Evolutionary conservation across 2,888 invertebrate genomes (phyloP), one percentile per base, ranked within the genome.

Genomic region (Cabera pusaria): DNA sequence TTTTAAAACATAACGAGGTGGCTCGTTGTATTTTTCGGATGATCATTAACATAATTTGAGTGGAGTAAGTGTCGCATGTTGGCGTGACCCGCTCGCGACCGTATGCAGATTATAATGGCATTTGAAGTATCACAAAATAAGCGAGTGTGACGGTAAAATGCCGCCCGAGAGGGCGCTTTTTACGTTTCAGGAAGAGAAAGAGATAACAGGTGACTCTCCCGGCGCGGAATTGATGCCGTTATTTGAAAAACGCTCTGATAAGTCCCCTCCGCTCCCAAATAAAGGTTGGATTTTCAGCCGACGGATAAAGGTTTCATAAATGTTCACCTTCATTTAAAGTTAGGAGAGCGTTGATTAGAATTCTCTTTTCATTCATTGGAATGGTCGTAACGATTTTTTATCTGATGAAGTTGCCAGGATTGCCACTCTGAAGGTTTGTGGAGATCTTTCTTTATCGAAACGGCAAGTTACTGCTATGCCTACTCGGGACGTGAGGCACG

Each of bases 191-290:
- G 75, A 80, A 75, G 69, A 68, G 72, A 62, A 69, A 62, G 64
- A 72, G 75, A 80, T 80, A 80, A 78, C 75, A 71, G 72, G 68
- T 66, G 70, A 71, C 68, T 64, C 71, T 64, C 63, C 59, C 67
- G 72, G 69, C 64, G 52, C 59, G 67, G 62, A 79, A 78, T 77
- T 72, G 76, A 72, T 65, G 71, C 65, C 66, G 72, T 73, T 77
- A 79, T 80, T 81, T 67, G 75, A 76, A 81, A 77, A 81, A 76
- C 70, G 64, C 64, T 62, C 73, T 66, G 79, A 80, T 81, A 81
- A 80, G 76, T 74, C 76, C 72, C 66, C 71, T 65, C 72, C 68
- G 65, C 69, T 62, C 64, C 59, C 64, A 64, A 79, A 76, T 74
- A 73, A 74, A 73, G 70, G 72, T 64, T 57, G 68, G 67, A 67